Base-by-base conservation (phyloP, 2,797 vertebrate species). In the Champsocephalus gunnari region DNA sequence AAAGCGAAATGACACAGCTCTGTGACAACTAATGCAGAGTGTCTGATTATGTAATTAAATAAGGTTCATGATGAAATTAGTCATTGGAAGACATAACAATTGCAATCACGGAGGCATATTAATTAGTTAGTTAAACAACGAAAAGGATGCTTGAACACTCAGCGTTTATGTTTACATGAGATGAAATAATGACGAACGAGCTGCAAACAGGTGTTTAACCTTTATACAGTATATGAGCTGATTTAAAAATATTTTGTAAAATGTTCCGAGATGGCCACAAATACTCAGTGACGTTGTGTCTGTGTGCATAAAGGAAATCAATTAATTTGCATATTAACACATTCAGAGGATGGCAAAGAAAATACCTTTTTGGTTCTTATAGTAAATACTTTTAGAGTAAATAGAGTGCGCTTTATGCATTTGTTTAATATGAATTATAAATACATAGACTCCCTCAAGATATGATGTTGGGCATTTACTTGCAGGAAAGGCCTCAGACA, bases 41-140 rank as follows among this genome's bases (percentile, higher is more conserved):
- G 78, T 80, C 70, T 67, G 75, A 86, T 88, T 74, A 87, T 69
- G 57, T 17, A 68, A 51, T 83, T 73, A 75, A 80, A 79, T 62
- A 43, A 8, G 7, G 53, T 45, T 76, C 70, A 73, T 78, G 77
- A 82, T 73, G 21, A 80, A 79, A 88, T 87, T 73, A 84, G 62
- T 66, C 71, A 47, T 21, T 38, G 76, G 67, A 81, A 77, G 64
- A 75, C 69, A 45, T 57, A 67, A 58, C 63, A 79, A 81, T 73
- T 78, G 60, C 62, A 66, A 75, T 80, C 62, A 82, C 50, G 49
- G 32, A 66, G n/a, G 61, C 49, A 43, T 77, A 80, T 79, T 82
- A 86, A 84, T 87, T 77, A 71, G 34, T 71, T 70, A 34, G 50
- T 78, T 66, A 70, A 83, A 82, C 71, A 85, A 72, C 63, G 65